Evolutionary conservation across 2,888 invertebrate species (phyloP).

Genomic region (Zaprionus obscuricornis): DNA sequence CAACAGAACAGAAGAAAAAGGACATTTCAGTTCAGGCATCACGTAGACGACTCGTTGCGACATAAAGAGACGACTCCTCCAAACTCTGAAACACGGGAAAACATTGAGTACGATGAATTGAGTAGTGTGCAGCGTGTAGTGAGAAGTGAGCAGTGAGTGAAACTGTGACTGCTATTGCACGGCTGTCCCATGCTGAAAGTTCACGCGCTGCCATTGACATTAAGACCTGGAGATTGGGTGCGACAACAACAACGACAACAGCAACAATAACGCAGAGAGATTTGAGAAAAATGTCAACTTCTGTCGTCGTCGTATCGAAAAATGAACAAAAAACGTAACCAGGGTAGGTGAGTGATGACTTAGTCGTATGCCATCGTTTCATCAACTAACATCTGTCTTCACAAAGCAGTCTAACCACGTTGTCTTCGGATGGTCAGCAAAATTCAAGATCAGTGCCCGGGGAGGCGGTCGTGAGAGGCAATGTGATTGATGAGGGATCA

Average conservation of each 20-base stretch:
- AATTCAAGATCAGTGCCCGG: background rate
- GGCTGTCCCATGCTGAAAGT: constrained; percentile 34
- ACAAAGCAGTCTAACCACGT: constrained; percentile 15
- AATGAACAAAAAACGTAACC: constrained; percentile 58
- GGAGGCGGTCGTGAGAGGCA: no score
- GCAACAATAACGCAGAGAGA: constrained; percentile 54
- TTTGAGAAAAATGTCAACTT: constrained; percentile 72
- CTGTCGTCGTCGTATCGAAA: constrained; percentile 42
- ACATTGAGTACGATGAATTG: no score
- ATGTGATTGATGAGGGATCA: no score
- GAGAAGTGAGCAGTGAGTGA: no score
- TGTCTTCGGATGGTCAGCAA: background rate
- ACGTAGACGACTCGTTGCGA: constrained; percentile 42
- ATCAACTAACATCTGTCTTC: constrained; percentile 11
- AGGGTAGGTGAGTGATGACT: constrained; percentile 59
- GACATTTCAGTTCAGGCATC: constrained; percentile 34
- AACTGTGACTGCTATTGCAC: constrained; percentile 27
- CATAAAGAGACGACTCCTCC: background rate
- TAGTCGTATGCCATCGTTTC: background rate
- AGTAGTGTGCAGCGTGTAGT: no score
- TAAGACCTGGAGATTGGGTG: constrained; percentile 29
- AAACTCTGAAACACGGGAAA: no score
- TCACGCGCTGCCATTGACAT: constrained; percentile 45
- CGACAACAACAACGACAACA: constrained; percentile 27
- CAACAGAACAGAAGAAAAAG: no score